These are phyloP conservation scores for Sanderia malayensis DNA, from an alignment of 30 jellyfish, hydroid and myxozoan species.

Conservation along the genomic window DNA sequence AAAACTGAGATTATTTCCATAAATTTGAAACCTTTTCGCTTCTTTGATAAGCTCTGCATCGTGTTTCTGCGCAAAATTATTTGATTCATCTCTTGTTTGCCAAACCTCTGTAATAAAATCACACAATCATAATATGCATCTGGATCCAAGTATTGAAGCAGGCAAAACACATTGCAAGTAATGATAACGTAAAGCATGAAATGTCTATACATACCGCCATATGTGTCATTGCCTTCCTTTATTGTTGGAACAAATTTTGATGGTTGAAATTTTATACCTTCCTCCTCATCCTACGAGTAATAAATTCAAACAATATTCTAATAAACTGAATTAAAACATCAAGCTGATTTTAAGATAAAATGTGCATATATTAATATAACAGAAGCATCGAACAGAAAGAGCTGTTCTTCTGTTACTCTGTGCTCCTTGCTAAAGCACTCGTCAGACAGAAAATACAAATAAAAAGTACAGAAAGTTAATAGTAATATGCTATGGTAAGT, in stretches of 20 bases:
- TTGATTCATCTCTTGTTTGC: slow-evolving; percentile 85
- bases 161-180: no score
- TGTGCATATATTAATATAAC: no score
- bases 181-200: background rate
- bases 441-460: no score
- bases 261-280: slow-evolving; percentile 85
- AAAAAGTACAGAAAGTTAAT: no score
- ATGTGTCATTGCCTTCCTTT: slow-evolving; percentile 50
- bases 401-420: no score
- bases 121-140: background rate
- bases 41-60: slow-evolving; percentile 90
- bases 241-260: slow-evolving; percentile 80
- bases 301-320: no score
- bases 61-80: slow-evolving; percentile 85
- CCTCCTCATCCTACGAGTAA: slow-evolving; percentile 92
- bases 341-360: no score
- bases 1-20: background rate
- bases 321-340: no score
- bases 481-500: no score
- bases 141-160: no score
- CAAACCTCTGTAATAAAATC: slow-evolving; percentile 58
- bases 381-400: no score
- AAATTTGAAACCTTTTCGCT: slow-evolving; percentile 68
- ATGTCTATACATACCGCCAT: background rate
- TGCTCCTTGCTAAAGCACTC: no score